Percentiles rank a stretch among this genome's conserved stretches.
phyloP scores from a whole-genome alignment of 1,140 invertebrate genomes.

The Odontomachus brunneus region DNA sequence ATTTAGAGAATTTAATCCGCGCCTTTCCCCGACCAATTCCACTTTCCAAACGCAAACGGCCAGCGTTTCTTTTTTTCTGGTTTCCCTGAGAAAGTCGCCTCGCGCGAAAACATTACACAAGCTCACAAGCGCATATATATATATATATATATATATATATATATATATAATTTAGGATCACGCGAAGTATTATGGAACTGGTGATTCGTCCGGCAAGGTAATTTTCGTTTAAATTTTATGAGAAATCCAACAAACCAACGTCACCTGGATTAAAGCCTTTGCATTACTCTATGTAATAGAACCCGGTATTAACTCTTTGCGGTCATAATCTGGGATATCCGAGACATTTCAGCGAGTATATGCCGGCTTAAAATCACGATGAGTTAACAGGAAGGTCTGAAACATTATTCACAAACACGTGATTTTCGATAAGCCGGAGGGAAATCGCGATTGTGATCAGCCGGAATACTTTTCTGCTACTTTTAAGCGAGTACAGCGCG shows the following conservation, averaged over 20 bases:
- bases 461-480: neutral
- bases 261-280: slow-evolving; percentile 13
- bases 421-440: neutral
- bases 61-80: neutral
- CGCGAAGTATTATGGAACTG: slow-evolving; percentile 1
- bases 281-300: slow-evolving; percentile 7
- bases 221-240: slow-evolving; percentile 46
- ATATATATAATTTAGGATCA: no score
- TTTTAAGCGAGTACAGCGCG: neutral
- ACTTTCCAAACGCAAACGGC: slow-evolving; percentile 37
- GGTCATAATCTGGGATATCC: slow-evolving; percentile 44
- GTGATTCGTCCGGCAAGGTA: slow-evolving; percentile 9
- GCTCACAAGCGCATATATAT: neutral
- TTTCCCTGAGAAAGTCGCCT: neutral
- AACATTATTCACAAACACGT: slow-evolving; percentile 21
- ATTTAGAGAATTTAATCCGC: slow-evolving; percentile 58
- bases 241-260: slow-evolving; percentile 33
- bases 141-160: no score
- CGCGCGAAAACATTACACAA: slow-evolving; percentile 5
- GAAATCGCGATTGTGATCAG: neutral
- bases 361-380: slow-evolving; percentile 1
- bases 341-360: slow-evolving; percentile 40
- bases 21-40: slow-evolving; percentile 10
- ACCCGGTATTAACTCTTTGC: slow-evolving; percentile 54
- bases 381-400: neutral